Percentiles rank a stretch among this genome's conserved stretches.
phyloP scores from a whole-genome alignment of 2,113 vertebrate species.

The Alosa alosa region DNA sequence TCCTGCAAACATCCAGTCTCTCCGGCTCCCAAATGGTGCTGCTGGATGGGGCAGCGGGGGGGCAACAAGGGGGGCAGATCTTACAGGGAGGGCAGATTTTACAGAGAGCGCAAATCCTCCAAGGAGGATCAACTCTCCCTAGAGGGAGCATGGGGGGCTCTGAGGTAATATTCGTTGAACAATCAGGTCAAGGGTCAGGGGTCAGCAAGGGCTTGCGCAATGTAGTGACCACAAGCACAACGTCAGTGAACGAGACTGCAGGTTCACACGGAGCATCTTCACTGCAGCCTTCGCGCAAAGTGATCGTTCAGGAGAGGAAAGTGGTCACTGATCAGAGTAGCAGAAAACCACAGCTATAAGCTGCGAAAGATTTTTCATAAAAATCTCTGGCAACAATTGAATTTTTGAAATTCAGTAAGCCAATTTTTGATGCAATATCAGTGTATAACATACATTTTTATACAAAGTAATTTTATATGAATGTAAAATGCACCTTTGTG shows the following conservation, averaged over 20 bases:
- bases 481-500: not conserved
- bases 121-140: constrained; percentile 8
- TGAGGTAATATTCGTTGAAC: constrained; percentile 27
- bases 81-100: constrained; percentile 36
- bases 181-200: constrained; percentile 37
- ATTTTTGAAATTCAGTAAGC: not conserved
- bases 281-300: constrained; percentile 11
- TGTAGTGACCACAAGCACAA: not conserved
- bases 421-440: not conserved
- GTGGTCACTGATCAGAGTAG: constrained; percentile 31
- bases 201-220: constrained; percentile 34
- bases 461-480: not conserved
- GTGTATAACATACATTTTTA: not conserved
- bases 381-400: not conserved
- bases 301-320: constrained; percentile 44
- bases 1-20: constrained; percentile 50
- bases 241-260: constrained; percentile 25
- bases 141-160: constrained; percentile 35
- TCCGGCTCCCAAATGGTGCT: constrained; percentile 63
- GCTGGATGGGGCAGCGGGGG: constrained; percentile 45
- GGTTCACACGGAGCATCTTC: constrained; percentile 1
- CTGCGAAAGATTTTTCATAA: not conserved
- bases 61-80: constrained; percentile 36
- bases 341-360: constrained; percentile 17
- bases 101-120: constrained; percentile 21